Conservation (phyloP, 2,888 invertebrate species). For the Caradrina kadenii region DNA sequence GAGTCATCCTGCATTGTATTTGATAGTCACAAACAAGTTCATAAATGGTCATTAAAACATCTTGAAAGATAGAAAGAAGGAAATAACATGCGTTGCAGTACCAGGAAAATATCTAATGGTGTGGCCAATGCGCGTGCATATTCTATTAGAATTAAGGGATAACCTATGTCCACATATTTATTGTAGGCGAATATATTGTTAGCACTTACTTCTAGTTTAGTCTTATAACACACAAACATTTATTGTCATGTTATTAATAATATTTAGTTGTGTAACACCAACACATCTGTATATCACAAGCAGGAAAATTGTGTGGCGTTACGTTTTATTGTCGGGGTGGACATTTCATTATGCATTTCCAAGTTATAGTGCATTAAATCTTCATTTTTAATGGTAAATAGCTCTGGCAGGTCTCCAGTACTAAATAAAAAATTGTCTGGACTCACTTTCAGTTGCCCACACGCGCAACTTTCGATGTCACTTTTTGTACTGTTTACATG, state of each 20-base stretch:
- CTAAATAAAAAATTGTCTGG: slow-evolving; percentile 59
- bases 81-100: background rate
- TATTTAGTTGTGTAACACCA: background rate
- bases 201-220: background rate
- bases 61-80: background rate
- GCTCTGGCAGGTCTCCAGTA: slow-evolving; percentile 52
- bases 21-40: background rate
- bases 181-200: background rate
- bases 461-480: slow-evolving; percentile 13
- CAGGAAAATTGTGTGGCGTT: slow-evolving; percentile 10
- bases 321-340: slow-evolving; percentile 27
- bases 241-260: background rate
- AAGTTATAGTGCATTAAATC: slow-evolving; percentile 44
- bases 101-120: background rate
- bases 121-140: background rate
- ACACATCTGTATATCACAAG: background rate
- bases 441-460: slow-evolving; percentile 22
- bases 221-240: background rate
- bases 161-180: background rate
- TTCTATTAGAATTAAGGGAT: background rate
- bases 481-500: slow-evolving; percentile 32
- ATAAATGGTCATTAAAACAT: background rate
- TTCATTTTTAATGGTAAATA: slow-evolving; percentile 50
- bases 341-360: slow-evolving; percentile 45
- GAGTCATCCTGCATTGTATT: no score